These are phyloP conservation scores for Strix uralensis DNA, from an alignment of 2,113 vertebrate genomes.

Conservation along the genomic window DNA sequence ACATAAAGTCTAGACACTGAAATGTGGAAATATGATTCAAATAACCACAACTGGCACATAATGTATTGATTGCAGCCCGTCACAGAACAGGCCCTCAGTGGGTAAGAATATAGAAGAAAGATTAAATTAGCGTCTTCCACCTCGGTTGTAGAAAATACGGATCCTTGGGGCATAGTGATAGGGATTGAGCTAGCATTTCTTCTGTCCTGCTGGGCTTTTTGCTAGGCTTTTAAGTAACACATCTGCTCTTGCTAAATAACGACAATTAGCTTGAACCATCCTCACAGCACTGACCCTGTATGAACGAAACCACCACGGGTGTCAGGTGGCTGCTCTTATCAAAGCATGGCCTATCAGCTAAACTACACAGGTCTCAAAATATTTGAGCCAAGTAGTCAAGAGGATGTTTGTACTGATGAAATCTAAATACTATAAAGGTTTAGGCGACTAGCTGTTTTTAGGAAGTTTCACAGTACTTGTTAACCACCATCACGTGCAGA, in stretches of 20 bases:
- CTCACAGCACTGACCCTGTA: neutral
- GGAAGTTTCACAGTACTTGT: neutral
- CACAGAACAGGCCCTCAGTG: neutral
- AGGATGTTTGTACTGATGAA: constrained; percentile 11
- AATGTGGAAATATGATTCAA: constrained; percentile 66
- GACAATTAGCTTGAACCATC: neutral
- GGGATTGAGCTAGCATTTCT: neutral
- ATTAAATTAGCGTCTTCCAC: constrained; percentile 3
- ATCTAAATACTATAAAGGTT: neutral
- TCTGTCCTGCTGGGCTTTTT: neutral
- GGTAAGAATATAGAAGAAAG: neutral
- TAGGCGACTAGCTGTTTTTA: neutral
- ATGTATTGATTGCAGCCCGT: constrained; percentile 26
- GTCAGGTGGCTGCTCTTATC: neutral
- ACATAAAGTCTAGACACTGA: constrained; percentile 63
- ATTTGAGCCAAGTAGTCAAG: neutral
- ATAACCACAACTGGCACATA: constrained; percentile 53
- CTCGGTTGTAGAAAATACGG: neutral
- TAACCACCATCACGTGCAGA: neutral
- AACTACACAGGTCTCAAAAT: neutral
- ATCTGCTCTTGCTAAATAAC: neutral
- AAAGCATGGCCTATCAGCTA: neutral
- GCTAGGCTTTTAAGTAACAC: neutral
- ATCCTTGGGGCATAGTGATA: neutral
- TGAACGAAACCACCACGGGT: rapidly evolving